Base-by-base conservation (phyloP, 1,140 invertebrate genomes). In the Drosophila santomea region DNA sequence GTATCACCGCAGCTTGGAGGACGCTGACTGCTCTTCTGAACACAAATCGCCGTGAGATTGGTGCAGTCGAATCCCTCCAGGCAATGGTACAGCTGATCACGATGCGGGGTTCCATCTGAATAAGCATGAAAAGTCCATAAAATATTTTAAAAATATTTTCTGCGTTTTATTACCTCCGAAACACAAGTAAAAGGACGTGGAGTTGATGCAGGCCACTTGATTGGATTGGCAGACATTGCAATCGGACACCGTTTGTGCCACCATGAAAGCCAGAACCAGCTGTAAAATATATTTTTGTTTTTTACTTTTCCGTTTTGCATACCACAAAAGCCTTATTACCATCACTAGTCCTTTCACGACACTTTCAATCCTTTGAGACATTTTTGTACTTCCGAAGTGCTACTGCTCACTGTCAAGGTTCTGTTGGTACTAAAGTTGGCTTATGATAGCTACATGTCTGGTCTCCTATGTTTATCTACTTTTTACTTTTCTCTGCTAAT, bases 211-310 rank as follows among this genome's bases (percentile, higher is more conserved):
- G 41, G 91, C 91, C 12, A 69, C 91, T 47, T 73, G 48, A 58
- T 92, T 92, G 0, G 50, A 28, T 44, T 92, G 91, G 8, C 91
- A 92, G 6, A 92, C 88, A 68, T 92, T 88, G 47, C 91, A 92
- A 0, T 54, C 79, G 10, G 57, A 56, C 2, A 60, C 2, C 0
- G 64, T 43, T 25, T 64, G 76, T 7, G 7, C 62, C 10, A 76
- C 50, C 4, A 89, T n/a, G 1, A 45, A 79, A 3, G 38, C 10
- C 0, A 83, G 4, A 17, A 43, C 3, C 3, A 83, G 14, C 82
- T 84, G 20, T 0, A 11, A 44, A 4, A 4, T n/a, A 4, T 3
- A 35, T 36, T 36, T 10, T 36, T 10, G 8, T 4, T 11, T 0
- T n/a, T 1, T 3, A 20, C 2, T 25, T 67, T 32, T 35, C 10